Base-by-base conservation (phyloP, 37 sponge, comb jelly and placozoan genomes). In the Dysidea cf. avara region DNA sequence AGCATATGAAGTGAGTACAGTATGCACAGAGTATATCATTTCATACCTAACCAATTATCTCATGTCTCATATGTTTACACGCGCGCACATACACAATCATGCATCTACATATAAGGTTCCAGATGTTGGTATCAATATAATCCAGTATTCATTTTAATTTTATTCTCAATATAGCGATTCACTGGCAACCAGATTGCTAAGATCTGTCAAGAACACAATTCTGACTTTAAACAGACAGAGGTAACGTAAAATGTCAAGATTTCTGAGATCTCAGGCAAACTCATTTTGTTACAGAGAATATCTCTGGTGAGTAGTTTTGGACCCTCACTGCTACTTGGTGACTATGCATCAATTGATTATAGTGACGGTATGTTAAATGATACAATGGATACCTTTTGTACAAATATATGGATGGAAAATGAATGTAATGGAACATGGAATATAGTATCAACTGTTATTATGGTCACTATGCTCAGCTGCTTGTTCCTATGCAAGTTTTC, bases 111-210 rank as follows among this genome's bases (percentile, higher is more conserved):
- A 53, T 11, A 25, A 68, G 36, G 18, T 35, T 6, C 20, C 38
- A 11, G 64, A 5, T 30, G 33, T 62, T 25, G 31, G 18, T 31
- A 20, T 22, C 21, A 66, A 32, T 16, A 32, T 24, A 59, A 58
- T 39, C 26, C 22, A 18, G 31, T 12, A 56, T 37, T 53, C 46
- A 12, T 43, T n/a, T n/a, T 9, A 43, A 12, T 12, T 43, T 43
- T 12, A 43, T 12, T 43, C 46, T 43, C 30, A 0, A 18, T 46
- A n/a, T 48, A 89, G 90, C 71, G 94, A 7, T 94, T 94, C 66
- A 94, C 94, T 48, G 94, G 94, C 0, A 86, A 89, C 60, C 94
- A 94, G 38, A 94, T 94, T 26, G 77, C 86, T 29, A 94, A 94
- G 63, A 77, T 94, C 59, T 63, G 37, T 63, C 71, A 87, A 50